A percentile compares a stretch with the other conserved stretches of the same genome.
Evolutionary conservation across 2,113 vertebrate genomes (phyloP).

Genomic region (Columba janthina): DNA sequence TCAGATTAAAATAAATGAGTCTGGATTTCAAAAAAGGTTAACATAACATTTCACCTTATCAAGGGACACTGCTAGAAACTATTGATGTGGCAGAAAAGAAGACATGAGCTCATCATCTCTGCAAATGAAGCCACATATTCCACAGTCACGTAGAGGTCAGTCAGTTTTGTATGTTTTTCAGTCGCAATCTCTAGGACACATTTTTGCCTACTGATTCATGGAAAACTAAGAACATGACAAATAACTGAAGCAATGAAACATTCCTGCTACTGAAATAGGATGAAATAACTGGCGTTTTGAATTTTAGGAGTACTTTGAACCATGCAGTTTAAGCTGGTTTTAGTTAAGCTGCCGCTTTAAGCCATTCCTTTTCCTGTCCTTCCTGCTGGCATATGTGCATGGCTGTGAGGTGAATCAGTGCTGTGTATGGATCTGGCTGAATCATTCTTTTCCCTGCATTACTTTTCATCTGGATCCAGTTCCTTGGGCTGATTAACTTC

Average conservation of each 20-base stretch:
- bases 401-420: background rate
- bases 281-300: background rate
- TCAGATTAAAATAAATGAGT: background rate
- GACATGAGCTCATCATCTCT: background rate
- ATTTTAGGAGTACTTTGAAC: background rate
- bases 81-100: background rate
- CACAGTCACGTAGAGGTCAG: background rate
- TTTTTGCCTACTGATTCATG: constrained; percentile 30
- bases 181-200: background rate
- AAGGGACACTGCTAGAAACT: background rate
- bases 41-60: background rate
- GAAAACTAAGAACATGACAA: background rate
- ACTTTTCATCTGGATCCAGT: background rate
- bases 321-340: background rate
- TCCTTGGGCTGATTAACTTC: background rate
- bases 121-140: background rate
- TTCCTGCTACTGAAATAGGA: background rate
- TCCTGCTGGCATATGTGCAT: background rate
- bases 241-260: background rate
- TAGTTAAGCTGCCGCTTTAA: background rate
- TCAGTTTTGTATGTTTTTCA: background rate
- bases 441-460: background rate
- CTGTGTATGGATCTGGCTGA: background rate
- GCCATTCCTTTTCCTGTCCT: background rate
- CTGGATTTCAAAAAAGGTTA: background rate